phyloP scores from a whole-genome alignment of 2,888 invertebrate species.

The Epistrophe eligans region DNA sequence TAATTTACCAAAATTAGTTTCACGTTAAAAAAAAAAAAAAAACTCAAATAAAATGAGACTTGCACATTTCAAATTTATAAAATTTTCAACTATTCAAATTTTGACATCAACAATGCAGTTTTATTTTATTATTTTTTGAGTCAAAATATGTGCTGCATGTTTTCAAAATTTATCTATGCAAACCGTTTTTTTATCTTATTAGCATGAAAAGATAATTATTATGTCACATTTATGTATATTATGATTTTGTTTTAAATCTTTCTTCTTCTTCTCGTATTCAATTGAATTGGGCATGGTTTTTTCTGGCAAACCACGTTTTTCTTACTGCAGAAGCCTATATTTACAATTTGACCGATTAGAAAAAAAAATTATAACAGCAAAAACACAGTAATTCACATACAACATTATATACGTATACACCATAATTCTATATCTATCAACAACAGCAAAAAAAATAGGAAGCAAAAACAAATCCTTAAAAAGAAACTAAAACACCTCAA shows the following conservation, averaged over 20 bases:
- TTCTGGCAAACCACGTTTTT: slow-evolving; percentile 19
- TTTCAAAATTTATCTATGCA: slow-evolving; percentile 17
- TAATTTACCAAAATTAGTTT: background rate
- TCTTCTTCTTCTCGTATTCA: slow-evolving; percentile 5
- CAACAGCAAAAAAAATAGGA: slow-evolving; percentile 42
- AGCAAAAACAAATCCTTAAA: slow-evolving; percentile 45
- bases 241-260: slow-evolving; percentile 13
- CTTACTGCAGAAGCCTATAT: slow-evolving; percentile 33
- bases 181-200: slow-evolving; percentile 5
- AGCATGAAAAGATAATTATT: slow-evolving; percentile 47
- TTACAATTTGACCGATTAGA: slow-evolving; percentile 25
- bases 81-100: background rate
- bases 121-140: slow-evolving; percentile 17
- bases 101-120: slow-evolving; percentile 8
- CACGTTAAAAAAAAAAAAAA: slow-evolving; percentile 9
- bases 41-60: slow-evolving; percentile 54
- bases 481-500: slow-evolving; percentile 62
- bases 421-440: slow-evolving; percentile 38
- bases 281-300: slow-evolving; percentile 48
- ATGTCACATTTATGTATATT: slow-evolving; percentile 18
- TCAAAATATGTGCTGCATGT: slow-evolving; percentile 66
- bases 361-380: slow-evolving; percentile 6
- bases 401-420: background rate
- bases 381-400: slow-evolving; percentile 17
- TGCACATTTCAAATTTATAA: slow-evolving; percentile 52